Conservation (phyloP, 2,113 vertebrate species). For the Nycticebus coucang region DNA sequence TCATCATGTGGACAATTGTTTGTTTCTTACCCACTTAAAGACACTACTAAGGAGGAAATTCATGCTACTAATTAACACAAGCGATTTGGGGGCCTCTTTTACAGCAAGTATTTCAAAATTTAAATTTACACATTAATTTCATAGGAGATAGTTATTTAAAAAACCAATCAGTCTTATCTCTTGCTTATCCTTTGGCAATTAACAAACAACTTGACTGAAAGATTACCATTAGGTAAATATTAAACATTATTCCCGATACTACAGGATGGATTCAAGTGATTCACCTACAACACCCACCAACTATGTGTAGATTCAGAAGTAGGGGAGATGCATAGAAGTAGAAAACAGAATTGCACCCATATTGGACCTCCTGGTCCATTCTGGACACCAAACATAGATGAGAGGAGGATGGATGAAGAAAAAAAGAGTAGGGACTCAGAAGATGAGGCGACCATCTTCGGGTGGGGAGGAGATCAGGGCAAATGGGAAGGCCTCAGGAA, state of each 20-base stretch:
- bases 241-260: constrained; percentile 31
- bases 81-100: constrained; percentile 2
- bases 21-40: constrained; percentile 4
- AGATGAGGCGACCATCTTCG: not conserved
- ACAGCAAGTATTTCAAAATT: constrained; percentile 9
- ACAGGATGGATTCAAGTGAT: not conserved
- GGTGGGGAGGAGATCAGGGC: not conserved
- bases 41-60: constrained; percentile 27
- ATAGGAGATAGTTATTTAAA: not conserved
- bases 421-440: not conserved
- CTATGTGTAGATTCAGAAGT: not conserved
- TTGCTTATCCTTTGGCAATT: not conserved
- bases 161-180: not conserved
- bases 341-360: not conserved
- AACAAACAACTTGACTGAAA: not conserved
- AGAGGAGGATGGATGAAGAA: not conserved
- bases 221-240: not conserved
- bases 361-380: not conserved
- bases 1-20: not conserved
- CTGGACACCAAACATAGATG: not conserved
- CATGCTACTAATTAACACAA: constrained; percentile 36
- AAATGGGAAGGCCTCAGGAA: not conserved
- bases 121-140: constrained; percentile 23
- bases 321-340: not conserved
- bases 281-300: not conserved